A percentile compares a stretch with the other conserved stretches of the same genome.
Evolutionary conservation across 2,888 invertebrate species (phyloP).

Genomic region (Rhamnusium bicolor): DNA sequence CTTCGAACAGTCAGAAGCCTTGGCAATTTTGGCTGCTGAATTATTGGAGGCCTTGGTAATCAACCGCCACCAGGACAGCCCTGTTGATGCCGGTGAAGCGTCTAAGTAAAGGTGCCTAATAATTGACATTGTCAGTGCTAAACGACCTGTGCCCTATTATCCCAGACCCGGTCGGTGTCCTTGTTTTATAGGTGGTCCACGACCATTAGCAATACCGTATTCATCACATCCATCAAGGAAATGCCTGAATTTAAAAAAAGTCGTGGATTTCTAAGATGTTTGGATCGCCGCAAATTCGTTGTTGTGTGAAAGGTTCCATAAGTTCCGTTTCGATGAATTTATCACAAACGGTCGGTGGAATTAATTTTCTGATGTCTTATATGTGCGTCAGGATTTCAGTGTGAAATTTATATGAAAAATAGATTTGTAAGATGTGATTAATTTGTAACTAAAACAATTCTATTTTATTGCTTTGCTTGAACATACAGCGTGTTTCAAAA

Average conservation of each 20-base stretch:
- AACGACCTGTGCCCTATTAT: constrained; percentile 52
- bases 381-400: too few species aligned
- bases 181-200: constrained; percentile 38
- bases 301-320: not conserved
- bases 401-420: too few species aligned
- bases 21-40: constrained; percentile 1
- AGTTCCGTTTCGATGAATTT: not conserved
- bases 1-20: not conserved
- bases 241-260: constrained; percentile 3
- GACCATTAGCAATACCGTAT: constrained; percentile 1
- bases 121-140: constrained; percentile 48
- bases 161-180: constrained; percentile 40
- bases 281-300: not conserved
- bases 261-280: not conserved
- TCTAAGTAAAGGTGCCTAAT: constrained; percentile 32
- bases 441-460: too few species aligned
- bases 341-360: too few species aligned
- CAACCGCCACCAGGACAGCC: constrained; percentile 17
- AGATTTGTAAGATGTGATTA: too few species aligned
- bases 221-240: constrained; percentile 15
- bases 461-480: too few species aligned
- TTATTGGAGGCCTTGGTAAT: constrained; percentile 8
- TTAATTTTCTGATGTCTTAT: too few species aligned
- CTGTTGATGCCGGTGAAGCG: not conserved
- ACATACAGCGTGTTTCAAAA: too few species aligned